Percentiles rank a stretch among this genome's conserved stretches.
phyloP scores from a whole-genome alignment of 2,113 vertebrate genomes.

The Gadus macrocephalus region DNA sequence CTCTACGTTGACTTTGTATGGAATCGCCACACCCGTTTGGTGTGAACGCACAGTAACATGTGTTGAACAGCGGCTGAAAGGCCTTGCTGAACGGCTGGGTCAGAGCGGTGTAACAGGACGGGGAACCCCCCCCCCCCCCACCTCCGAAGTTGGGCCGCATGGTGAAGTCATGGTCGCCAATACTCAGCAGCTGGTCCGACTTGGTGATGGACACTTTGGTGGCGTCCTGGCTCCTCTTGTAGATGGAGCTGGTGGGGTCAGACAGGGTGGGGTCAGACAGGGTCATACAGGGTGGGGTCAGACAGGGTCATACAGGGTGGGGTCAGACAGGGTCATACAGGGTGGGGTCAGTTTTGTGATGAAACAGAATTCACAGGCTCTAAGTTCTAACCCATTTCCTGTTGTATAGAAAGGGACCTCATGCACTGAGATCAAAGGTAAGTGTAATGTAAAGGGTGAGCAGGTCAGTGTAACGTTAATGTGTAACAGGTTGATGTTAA shows the following conservation, averaged over 20 bases:
- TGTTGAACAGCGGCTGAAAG: too few relatives aligned
- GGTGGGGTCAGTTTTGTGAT: too few relatives aligned
- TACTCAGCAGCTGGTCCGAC: conserved; percentile 86
- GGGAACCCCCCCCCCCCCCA: conserved; percentile 46
- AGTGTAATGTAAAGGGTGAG: too few relatives aligned
- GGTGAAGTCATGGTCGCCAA: conserved; percentile 90
- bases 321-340: not conserved
- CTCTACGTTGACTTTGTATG: not conserved
- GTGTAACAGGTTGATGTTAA: too few relatives aligned
- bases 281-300: not conserved
- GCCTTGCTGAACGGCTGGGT: not conserved
- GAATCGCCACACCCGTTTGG: not conserved
- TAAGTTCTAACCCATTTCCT: too few relatives aligned
- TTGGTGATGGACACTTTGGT: conserved; percentile 83
- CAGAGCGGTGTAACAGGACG: not conserved
- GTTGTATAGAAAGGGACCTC: too few relatives aligned
- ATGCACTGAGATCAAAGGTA: too few relatives aligned
- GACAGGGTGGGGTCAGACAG: not conserved
- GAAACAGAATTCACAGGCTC: too few relatives aligned
- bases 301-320: not conserved
- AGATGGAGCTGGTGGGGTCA: conserved; percentile 66
- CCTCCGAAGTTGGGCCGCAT: conserved; percentile 96
- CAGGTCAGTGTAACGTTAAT: too few relatives aligned
- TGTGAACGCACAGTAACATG: too few relatives aligned
- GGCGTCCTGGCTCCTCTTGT: conserved; percentile 82